Conservation (phyloP, 1,140 invertebrate genomes). For the Macrocentrus cingulum region DNA sequence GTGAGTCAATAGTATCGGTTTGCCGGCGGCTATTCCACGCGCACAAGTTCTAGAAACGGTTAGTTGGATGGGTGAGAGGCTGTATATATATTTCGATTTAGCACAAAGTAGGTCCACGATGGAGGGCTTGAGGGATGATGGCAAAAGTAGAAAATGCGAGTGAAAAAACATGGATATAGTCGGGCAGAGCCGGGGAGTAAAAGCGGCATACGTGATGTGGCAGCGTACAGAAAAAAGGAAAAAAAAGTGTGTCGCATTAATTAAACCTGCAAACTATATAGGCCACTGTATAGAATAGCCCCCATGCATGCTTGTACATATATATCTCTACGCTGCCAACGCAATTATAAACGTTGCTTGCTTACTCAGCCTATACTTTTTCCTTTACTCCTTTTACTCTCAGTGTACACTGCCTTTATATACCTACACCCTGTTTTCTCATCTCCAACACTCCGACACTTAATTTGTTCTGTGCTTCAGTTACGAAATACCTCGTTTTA, state of each 20-base stretch:
- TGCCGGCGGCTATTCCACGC: background rate
- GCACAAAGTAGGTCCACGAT: background rate
- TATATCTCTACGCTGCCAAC: constrained; percentile 14
- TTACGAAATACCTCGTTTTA: background rate
- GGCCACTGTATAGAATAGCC: constrained; percentile 19
- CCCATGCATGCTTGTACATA: too few species aligned
- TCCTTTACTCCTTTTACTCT: background rate
- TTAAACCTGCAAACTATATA: constrained; percentile 37
- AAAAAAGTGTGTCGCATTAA: constrained; percentile 52
- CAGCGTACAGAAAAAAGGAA: constrained; percentile 30
- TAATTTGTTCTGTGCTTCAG: background rate
- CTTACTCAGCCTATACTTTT: constrained; percentile 10
- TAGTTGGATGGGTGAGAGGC: background rate
- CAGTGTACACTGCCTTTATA: background rate
- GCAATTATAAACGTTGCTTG: constrained; percentile 36
- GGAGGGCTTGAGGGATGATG: background rate
- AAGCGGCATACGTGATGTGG: constrained; percentile 17
- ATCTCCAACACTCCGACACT: background rate
- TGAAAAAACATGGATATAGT: constrained; percentile 7
- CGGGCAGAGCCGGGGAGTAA: background rate
- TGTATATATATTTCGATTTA: background rate
- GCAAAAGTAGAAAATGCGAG: constrained; percentile 17
- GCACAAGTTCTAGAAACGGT: background rate
- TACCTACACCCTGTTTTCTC: background rate
- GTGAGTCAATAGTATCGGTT: too few species aligned